Base-by-base conservation (phyloP, 2,888 invertebrate genomes). In the Agrochola litura region DNA sequence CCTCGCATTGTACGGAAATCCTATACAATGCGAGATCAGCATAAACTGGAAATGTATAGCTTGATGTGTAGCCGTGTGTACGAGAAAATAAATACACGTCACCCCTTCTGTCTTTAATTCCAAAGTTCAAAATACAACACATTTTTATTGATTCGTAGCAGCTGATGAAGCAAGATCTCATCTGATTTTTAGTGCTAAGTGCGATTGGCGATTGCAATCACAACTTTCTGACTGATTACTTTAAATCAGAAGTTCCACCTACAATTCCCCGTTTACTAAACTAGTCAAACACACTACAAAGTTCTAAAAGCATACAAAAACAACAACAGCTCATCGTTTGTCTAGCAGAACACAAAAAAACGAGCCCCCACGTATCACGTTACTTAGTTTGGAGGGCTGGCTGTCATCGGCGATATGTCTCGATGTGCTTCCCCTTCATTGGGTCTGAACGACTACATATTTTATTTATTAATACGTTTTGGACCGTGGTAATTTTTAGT, bases 331-430 rank as follows among this genome's bases (percentile, higher is more conserved):
- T 12, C 61, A 54, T 61, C 52, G 68, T 80, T 73, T 64, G 67
- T 72, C 83, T 86, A 83, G 77, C 68, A 25, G 68, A 71, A 72
- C 61, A 78, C 73, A 86, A 79, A 83, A 75, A 72, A 63, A 12
- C 12, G 60, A 30, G n/a, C 76, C 73, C 72, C 58, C 75, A 22
- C 43, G 81, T 91, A 85, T 93, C 92, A 64, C 6, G 86, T 93
- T 93, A 90, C 92, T 60, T 2, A 72, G 81, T 81, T 73, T 63
- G 66, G 87, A 89, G 90, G 90, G 89, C 87, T 88, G 77, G 86
- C 91, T 92, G 93, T 93, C 93, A 88, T 73, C 87, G 76, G 64
- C 82, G 81, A 90, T 92, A 89, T 85, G 89, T 86, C 71, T 52
- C 37, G 37, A 86, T 88, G 89, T 88, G 87, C 86, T 82, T 77